A percentile compares a stretch with the other conserved stretches of the same genome.
Evolutionary conservation across 1,140 invertebrate species (phyloP).

Genomic region (Vanessa atalanta): DNA sequence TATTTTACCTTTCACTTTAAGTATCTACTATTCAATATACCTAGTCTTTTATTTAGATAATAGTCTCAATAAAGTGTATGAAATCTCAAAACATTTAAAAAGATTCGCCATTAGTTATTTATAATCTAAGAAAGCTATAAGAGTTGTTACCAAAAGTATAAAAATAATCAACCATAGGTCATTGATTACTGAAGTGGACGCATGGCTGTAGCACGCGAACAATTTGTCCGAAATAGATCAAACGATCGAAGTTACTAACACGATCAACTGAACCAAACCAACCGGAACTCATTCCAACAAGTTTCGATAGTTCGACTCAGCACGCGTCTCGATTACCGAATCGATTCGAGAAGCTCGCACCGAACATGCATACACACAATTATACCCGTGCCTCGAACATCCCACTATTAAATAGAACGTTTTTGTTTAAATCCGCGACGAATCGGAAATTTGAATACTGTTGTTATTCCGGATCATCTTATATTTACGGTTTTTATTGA

Average conservation of each 20-base stretch:
- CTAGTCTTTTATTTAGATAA: no score
- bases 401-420: slow-evolving; percentile 78
- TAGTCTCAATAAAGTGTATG: no score
- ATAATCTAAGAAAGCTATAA: neutral
- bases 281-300: slow-evolving; percentile 34
- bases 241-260: slow-evolving; percentile 25
- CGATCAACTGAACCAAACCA: slow-evolving; percentile 27
- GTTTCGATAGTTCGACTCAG: slow-evolving; percentile 17
- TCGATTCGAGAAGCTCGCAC: slow-evolving; percentile 70
- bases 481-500: slow-evolving; percentile 70
- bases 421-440: slow-evolving; percentile 78
- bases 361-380: slow-evolving; percentile 48
- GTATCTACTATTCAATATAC: no score
- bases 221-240: slow-evolving; percentile 26
- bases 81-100: no score
- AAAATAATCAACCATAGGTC: slow-evolving; percentile 1
- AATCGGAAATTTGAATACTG: slow-evolving; percentile 78
- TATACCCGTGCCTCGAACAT: slow-evolving; percentile 54
- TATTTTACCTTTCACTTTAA: no score
- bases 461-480: slow-evolving; percentile 71
- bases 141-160: neutral
- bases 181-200: slow-evolving; percentile 23
- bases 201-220: slow-evolving; percentile 25
- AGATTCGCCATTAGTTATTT: neutral
- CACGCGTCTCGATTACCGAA: slow-evolving; percentile 46